Evolutionary conservation across 2,888 invertebrate species (phyloP), one percentile per base, ranked within the genome.

Genomic region (Tanypteryx hageni): DNA sequence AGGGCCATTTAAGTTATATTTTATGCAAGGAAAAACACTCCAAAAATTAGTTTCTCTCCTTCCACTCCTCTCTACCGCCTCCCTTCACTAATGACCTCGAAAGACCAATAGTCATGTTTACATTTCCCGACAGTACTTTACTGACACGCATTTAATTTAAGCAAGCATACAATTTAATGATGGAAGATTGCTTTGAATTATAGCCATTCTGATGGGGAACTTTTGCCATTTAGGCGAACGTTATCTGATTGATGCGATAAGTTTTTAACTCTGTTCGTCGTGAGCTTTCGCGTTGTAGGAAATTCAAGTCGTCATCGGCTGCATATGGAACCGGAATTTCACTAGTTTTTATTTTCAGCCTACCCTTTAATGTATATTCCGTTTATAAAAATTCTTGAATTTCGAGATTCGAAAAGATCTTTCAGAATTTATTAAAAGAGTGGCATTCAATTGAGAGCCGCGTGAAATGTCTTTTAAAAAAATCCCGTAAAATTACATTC

Each of bases 21-120:
- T 57, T n/a, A 85, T 85, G 58, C 57, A 85, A 8, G 11, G 57
- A 22, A 85, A 84, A 85, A 85, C 56, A 85, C 85, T 85, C 58
- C 58, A 58, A n/a, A 84, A 85, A 85, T 85, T 85, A 85, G 85
- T 56, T 85, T 85, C 56, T 11, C 11, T 22, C 85, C 14, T 0
- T n/a, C n/a, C n/a, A n/a, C 84, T 10, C n/a, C 22, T 57, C 76
- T 13, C 56, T 13, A 16, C 18, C 58, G n/a, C 27, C 76, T 18
- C 27, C n/a, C 27, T n/a, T 27, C 27, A 76, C 76, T 76, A n/a
- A 27, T n/a, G n/a, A 11, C 18, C 18, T 76, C 27, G 11, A 76
- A 4, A 18, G 18, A 22, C n/a, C 27, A 18, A n/a, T 4, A n/a
- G n/a, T 76, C n/a, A 76, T 16, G n/a, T n/a, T 11, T 76, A 76